Evolutionary conservation across 1,140 invertebrate genomes (phyloP).

Genomic region (Thereuonema tuberculata): DNA sequence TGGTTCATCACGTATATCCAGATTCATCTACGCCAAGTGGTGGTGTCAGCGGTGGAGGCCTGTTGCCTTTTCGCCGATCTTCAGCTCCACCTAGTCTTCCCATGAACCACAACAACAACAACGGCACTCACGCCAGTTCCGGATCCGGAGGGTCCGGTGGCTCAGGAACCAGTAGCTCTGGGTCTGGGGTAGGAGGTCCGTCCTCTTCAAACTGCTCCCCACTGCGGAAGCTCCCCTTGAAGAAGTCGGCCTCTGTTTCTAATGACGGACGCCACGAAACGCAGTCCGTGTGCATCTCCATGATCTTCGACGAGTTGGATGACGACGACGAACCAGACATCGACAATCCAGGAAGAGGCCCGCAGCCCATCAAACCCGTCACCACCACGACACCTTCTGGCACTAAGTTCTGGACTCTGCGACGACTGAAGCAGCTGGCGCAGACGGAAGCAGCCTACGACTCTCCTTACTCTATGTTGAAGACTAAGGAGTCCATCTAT

Average conservation of each 20-base stretch:
- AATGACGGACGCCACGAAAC: neutral
- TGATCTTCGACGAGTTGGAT: constrained; percentile 13
- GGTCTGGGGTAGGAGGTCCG: neutral
- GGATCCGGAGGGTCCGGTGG: neutral
- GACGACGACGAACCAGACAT: neutral
- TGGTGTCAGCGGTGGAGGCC: too few relatives aligned
- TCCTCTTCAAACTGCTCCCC: too few relatives aligned
- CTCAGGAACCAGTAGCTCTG: neutral
- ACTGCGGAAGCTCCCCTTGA: neutral
- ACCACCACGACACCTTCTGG: neutral
- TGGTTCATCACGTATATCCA: constrained; percentile 15
- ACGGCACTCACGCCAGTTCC: neutral
- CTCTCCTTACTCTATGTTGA: neutral
- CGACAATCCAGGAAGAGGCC: neutral
- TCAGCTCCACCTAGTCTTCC: neutral
- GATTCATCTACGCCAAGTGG: neutral
- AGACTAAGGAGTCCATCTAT: neutral
- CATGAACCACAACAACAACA: neutral
- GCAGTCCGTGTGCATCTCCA: constrained; percentile 10
- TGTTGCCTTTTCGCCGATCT: too few relatives aligned
- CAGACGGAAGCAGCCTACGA: neutral
- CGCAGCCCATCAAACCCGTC: too few relatives aligned
- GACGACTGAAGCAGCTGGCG: constrained; percentile 4
- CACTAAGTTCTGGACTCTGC: constrained; percentile 9
- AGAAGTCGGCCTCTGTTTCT: neutral